phyloP scores from a whole-genome alignment of 2,797 vertebrate genomes.

The Linurgus olivaceus region DNA sequence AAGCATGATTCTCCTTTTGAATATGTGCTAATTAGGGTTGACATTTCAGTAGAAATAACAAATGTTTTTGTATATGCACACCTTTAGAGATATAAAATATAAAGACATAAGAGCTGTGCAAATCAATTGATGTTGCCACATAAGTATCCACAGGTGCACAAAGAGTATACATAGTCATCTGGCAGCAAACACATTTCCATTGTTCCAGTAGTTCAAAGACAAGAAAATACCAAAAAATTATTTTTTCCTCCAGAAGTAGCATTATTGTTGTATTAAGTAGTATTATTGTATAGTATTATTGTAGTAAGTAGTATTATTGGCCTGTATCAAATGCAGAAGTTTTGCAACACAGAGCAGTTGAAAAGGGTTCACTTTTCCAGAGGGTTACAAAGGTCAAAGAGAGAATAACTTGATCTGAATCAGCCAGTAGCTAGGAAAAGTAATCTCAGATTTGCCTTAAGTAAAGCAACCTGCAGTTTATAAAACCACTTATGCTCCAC shows the following conservation, averaged over 20 bases:
- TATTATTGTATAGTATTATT: no score
- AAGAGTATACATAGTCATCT: not conserved
- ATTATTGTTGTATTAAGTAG: no score
- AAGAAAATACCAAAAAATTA: fast-evolving
- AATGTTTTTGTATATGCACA: not conserved
- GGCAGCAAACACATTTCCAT: not conserved
- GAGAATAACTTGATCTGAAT: not conserved
- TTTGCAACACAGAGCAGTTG: not conserved
- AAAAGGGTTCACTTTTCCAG: not conserved
- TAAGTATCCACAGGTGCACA: not conserved
- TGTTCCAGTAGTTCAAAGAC: not conserved
- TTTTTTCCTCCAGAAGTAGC: not conserved
- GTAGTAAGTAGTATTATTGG: not conserved
- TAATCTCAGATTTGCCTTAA: not conserved
- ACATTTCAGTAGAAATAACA: not conserved
- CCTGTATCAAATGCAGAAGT: not conserved
- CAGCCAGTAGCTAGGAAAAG: not conserved
- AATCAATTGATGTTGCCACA: not conserved
- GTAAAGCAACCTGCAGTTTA: not conserved
- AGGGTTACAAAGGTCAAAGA: not conserved
- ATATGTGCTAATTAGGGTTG: not conserved
- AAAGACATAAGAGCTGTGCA: not conserved
- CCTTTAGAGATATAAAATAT: not conserved
- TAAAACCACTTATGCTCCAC: not conserved
- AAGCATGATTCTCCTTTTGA: not conserved